phyloP scores from a whole-genome alignment of 1,140 invertebrate genomes.

The Drosophila athabasca region DNA sequence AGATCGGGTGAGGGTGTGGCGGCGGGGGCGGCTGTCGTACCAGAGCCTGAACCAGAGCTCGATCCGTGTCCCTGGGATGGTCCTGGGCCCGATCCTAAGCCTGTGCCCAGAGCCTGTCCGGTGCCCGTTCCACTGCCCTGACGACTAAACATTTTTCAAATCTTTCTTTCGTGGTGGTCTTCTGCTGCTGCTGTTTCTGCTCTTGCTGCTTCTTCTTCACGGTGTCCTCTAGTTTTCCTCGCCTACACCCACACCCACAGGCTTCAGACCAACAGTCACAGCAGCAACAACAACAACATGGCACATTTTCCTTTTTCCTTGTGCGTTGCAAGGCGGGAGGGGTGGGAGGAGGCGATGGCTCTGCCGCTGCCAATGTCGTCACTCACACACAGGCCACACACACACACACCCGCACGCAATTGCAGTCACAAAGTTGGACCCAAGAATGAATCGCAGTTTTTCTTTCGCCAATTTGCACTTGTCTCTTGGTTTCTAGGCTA shows the following conservation, averaged over 20 bases:
- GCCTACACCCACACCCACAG: conserved; percentile 14
- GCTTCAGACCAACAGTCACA: conserved; percentile 6
- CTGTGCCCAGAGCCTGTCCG: conserved; percentile 25
- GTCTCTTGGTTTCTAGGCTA: conserved; percentile 9
- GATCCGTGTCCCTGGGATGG: not conserved
- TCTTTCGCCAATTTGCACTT: conserved; percentile 35
- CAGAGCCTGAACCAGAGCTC: not conserved
- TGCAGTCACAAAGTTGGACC: conserved; percentile 46
- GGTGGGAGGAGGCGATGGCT: conserved; percentile 1
- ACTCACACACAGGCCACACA: conserved; percentile 42
- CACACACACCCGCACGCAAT: conserved; percentile 33
- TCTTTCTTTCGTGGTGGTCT: not conserved
- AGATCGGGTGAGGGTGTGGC: conserved; percentile 53
- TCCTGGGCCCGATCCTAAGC: conserved; percentile 2
- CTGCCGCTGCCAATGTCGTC: conserved; percentile 68
- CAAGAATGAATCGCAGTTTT: conserved; percentile 62
- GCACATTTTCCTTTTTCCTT: conserved; percentile 43
- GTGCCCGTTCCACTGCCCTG: conserved; percentile 25
- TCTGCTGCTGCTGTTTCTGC: conserved; percentile 1
- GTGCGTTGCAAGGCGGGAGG: too few relatives aligned
- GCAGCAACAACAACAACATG: conserved; percentile 30
- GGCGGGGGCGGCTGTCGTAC: conserved; percentile 5
- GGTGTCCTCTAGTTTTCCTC: conserved; percentile 22
- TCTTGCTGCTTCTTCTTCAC: conserved; percentile 7
- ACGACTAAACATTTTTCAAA: conserved; percentile 52